phyloP scores from a whole-genome alignment of 2,888 invertebrate genomes.

The Orgyia antiqua region DNA sequence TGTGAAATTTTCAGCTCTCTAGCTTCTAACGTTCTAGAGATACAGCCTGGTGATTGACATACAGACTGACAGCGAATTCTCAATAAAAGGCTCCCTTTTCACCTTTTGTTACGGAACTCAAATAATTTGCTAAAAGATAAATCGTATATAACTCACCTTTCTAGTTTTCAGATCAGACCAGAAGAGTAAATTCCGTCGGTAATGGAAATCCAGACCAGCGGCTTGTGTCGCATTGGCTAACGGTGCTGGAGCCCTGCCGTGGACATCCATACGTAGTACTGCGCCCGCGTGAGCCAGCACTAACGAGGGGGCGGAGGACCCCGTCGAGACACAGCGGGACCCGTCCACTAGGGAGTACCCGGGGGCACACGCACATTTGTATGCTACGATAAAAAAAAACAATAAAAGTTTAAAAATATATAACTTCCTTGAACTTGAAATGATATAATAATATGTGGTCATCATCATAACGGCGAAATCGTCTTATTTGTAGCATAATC shows the following conservation, averaged over 20 bases:
- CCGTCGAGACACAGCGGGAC: constrained; percentile 80
- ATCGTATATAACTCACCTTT: too few relatives aligned
- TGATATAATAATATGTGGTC: too few relatives aligned
- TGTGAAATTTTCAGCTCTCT: too few relatives aligned
- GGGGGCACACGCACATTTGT: constrained; percentile 88
- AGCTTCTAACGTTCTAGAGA: too few relatives aligned
- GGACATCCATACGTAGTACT: constrained; percentile 83
- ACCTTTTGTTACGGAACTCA: too few relatives aligned
- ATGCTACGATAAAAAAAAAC: constrained; percentile 63
- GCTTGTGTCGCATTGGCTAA: constrained; percentile 91
- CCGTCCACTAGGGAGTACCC: constrained; percentile 83
- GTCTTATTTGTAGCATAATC: too few relatives aligned
- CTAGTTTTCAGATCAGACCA: constrained; percentile 95
- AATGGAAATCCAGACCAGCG: constrained; percentile 92
- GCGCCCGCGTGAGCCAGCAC: constrained; percentile 74
- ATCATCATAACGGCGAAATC: too few relatives aligned
- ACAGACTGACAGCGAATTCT: too few relatives aligned
- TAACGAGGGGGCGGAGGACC: constrained; percentile 76
- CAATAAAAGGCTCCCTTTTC: too few relatives aligned
- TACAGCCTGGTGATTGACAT: too few relatives aligned
- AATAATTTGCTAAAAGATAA: too few relatives aligned
- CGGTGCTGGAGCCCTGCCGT: constrained; percentile 79
- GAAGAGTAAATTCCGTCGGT: constrained; percentile 85
- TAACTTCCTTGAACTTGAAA: too few relatives aligned
- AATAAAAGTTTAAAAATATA: neutral